Evolutionary conservation across 2,113 vertebrate species (phyloP).

Genomic region (Catagonus wagneri): DNA sequence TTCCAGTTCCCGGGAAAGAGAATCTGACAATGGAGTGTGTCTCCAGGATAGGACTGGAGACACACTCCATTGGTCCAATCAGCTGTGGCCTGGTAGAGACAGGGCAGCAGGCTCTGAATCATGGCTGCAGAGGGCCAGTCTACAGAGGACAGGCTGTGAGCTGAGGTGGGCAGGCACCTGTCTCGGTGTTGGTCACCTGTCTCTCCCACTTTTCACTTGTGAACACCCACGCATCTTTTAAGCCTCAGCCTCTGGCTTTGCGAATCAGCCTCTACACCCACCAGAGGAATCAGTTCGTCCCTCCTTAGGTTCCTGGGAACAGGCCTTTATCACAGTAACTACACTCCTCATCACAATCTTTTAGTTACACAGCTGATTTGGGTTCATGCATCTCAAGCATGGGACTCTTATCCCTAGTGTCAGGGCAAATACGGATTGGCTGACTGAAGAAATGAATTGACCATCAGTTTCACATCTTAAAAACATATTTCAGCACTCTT

Average conservation of each 20-base stretch:
- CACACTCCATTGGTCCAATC: background rate
- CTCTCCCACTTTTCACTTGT: background rate
- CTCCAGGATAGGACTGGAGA: background rate
- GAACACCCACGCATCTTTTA: too few species aligned
- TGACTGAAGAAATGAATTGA: background rate
- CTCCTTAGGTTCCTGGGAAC: background rate
- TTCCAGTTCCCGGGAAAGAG: background rate
- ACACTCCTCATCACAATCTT: background rate
- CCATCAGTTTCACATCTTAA: background rate
- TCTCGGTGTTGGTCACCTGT: background rate
- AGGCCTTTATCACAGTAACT: too few species aligned
- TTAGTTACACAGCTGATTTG: background rate
- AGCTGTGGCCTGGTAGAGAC: background rate
- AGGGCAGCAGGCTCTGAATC: rapidly evolving
- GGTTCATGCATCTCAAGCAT: background rate
- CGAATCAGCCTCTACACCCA: background rate
- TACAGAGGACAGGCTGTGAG: too few species aligned
- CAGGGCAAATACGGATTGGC: background rate
- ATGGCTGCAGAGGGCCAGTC: background rate
- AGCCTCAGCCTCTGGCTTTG: background rate
- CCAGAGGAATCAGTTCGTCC: background rate
- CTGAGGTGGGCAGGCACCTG: background rate
- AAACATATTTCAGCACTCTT: background rate
- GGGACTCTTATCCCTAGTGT: background rate
- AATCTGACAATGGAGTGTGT: background rate